A percentile compares a stretch with the other conserved stretches of the same genome.
phyloP scores from a whole-genome alignment of 2,888 invertebrate genomes.

The Scotopteryx bipunctaria region DNA sequence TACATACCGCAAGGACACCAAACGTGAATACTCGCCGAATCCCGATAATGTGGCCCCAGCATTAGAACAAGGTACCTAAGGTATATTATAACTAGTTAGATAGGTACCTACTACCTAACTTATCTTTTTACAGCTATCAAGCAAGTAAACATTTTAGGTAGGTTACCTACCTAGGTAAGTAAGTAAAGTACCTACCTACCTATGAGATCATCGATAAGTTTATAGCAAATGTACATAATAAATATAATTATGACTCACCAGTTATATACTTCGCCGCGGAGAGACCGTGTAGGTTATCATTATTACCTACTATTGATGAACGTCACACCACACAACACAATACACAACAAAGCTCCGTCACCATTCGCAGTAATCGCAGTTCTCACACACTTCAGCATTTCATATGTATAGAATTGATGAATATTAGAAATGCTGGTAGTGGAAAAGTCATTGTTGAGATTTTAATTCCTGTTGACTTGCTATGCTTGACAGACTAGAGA shows the following conservation, averaged over 20 bases:
- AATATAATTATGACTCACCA: conserved; percentile 84
- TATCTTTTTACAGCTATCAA: conserved; percentile 26
- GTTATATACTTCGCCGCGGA: conserved; percentile 69
- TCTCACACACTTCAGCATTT: conserved; percentile 55
- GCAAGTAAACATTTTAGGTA: conserved; percentile 49
- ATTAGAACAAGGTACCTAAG: neutral
- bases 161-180: too few species aligned
- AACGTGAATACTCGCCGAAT: too few species aligned
- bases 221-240: conserved; percentile 79
- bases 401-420: conserved; percentile 34
- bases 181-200: too few species aligned
- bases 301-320: conserved; percentile 62
- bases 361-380: too few species aligned
- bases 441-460: conserved; percentile 12
- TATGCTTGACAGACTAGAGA: conserved; percentile 36
- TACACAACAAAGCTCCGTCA: conserved; percentile 51
- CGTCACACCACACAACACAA: conserved; percentile 70
- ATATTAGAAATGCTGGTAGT: conserved; percentile 29
- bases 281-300: conserved; percentile 79
- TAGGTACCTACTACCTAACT: neutral
- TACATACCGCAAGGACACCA: too few species aligned
- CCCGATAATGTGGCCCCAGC: too few species aligned
- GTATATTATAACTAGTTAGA: conserved; percentile 1
- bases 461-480: conserved; percentile 15
- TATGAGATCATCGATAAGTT: conserved; percentile 80